Evolutionary conservation across 2,888 invertebrate genomes (phyloP), one percentile per base, ranked within the genome.

Genomic region (Pardosa pseudoannulata): DNA sequence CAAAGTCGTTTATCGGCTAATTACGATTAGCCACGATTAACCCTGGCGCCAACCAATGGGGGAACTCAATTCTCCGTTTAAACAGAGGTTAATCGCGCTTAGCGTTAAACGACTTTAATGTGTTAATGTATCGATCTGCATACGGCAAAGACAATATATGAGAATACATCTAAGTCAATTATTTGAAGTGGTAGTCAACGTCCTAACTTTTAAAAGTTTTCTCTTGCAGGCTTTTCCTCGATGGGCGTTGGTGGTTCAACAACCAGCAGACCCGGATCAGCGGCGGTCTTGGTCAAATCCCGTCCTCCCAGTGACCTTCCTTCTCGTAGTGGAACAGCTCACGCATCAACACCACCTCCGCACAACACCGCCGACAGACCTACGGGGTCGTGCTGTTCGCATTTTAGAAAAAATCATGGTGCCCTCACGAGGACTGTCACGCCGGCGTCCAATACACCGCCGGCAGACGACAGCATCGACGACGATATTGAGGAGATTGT

Each of bases 401-500:
- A 86, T 31, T 86, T 29, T 29, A 73, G 62, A 16, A 74, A 86
- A 27, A 86, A 86, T n/a, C 85, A 86, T 32, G 32, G 41, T 0
- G 72, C 62, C 3, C 9, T 73, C 23, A 78, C 76, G 29, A 31
- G 83, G 23, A 83, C 76, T 3, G 73, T 78, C 13, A 85, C 79
- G 0, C 85, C 79, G 6, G 85, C 50, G 0, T n/a, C 73, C 5
- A 19, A 23, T 9, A 19, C 56, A 13, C n/a, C 71, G 1, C 6
- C 41, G 5, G 39, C 41, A 9, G 46, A 28, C 29, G 62, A 72
- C 85, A 85, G 73, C 41, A 70, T 87, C 64, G 86, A 87, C 41
- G 86, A 87, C 41, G 86, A 87, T 28, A 87, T 87, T 16, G 86
- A 87, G 41, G 86, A 79, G 27, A 87, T 87, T n/a, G 86, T 87